phyloP scores from a whole-genome alignment of 2,888 invertebrate species.

The Tricholauxania praeusta region DNA sequence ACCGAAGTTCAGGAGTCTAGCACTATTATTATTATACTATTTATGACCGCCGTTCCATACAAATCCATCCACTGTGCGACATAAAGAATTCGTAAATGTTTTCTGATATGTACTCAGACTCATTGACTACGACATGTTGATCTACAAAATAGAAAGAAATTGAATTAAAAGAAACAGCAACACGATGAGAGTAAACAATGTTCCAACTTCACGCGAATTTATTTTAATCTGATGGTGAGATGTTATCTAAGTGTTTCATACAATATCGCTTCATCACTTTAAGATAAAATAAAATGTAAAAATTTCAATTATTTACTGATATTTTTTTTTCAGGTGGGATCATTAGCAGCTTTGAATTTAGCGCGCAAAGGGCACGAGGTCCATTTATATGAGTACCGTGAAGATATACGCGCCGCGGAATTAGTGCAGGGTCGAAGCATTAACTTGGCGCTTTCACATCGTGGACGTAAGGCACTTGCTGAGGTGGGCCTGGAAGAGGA shows the following conservation, averaged over 20 bases:
- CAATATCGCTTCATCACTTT: background rate
- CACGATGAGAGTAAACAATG: too few species aligned
- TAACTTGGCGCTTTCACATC: constrained; percentile 89
- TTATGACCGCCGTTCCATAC: too few species aligned
- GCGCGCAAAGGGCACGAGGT: constrained; percentile 87
- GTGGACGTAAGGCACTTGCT: constrained; percentile 86
- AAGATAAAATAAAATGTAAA: background rate
- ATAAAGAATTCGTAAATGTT: too few species aligned
- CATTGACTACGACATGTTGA: too few species aligned
- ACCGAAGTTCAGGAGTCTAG: rapidly evolving
- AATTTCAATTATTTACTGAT: constrained; percentile 6
- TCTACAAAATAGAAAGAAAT: too few species aligned
- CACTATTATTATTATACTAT: too few species aligned
- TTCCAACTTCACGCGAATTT: too few species aligned
- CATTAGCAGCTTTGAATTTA: constrained; percentile 86
- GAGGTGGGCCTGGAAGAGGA: constrained; percentile 84
- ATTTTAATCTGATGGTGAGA: too few species aligned
- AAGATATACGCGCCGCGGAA: constrained; percentile 72
- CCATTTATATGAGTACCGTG: constrained; percentile 86
- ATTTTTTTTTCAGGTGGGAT: constrained; percentile 78
- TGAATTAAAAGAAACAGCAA: too few species aligned
- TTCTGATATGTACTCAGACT: too few species aligned
- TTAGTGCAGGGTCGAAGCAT: constrained; percentile 87
- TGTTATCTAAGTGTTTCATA: background rate
- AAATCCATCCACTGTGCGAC: too few species aligned